Evolutionary conservation across 2,797 vertebrate genomes (phyloP).

Genomic region (Lepus townsendii): DNA sequence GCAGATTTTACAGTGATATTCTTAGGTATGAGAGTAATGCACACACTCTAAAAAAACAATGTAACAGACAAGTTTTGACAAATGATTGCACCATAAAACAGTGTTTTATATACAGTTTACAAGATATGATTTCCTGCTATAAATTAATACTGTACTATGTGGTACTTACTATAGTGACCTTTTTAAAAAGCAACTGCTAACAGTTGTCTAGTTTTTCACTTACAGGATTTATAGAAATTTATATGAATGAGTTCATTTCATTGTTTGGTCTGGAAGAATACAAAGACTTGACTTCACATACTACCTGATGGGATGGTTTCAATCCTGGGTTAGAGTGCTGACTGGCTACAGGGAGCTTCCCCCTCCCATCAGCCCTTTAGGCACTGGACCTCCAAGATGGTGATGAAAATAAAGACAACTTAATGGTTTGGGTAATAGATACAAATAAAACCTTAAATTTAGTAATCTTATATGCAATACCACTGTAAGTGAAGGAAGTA

Average conservation of each 20-base stretch:
- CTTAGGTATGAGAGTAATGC: slow-evolving; percentile 88
- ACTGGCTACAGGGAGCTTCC: slow-evolving; percentile 69
- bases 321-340: slow-evolving; percentile 73
- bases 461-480: slow-evolving; percentile 65
- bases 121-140: slow-evolving; percentile 89
- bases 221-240: slow-evolving; percentile 75
- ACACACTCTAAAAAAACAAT: slow-evolving; percentile 86
- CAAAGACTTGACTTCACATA: slow-evolving; percentile 78
- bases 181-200: slow-evolving; percentile 88
- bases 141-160: slow-evolving; percentile 87
- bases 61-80: slow-evolving; percentile 83
- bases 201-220: slow-evolving; percentile 83
- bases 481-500: slow-evolving; percentile 83
- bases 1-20: slow-evolving; percentile 90
- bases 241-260: slow-evolving; percentile 72
- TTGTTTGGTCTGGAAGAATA: slow-evolving; percentile 82
- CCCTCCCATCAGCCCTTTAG: slow-evolving; percentile 65
- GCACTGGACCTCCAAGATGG: slow-evolving; percentile 57
- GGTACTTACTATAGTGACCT: slow-evolving; percentile 84
- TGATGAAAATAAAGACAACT: slow-evolving; percentile 65
- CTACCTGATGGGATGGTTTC: slow-evolving; percentile 62
- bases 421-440: slow-evolving; percentile 71
- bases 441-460: slow-evolving; percentile 80
- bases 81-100: slow-evolving; percentile 90
- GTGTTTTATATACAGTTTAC: slow-evolving; percentile 92